phyloP scores from a whole-genome alignment of 2,888 invertebrate species.

The Dasypogon diadema region DNA sequence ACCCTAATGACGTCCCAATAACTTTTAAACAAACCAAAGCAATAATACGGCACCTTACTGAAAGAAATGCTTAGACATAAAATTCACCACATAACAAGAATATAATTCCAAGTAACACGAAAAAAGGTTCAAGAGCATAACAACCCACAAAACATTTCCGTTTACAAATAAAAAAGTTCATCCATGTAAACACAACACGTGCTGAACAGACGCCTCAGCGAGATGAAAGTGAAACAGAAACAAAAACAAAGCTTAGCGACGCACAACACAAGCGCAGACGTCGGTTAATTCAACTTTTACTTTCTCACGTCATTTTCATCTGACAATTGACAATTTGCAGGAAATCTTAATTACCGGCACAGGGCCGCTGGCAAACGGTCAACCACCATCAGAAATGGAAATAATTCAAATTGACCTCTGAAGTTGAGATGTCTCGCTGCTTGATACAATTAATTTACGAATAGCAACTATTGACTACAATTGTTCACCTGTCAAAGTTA shows the following conservation, averaged over 20 bases:
- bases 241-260: neutral
- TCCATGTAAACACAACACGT: neutral
- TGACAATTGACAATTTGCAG: conserved; percentile 45
- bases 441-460: neutral
- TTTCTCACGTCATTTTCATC: conserved; percentile 48
- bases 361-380: neutral
- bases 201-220: neutral
- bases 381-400: conserved; percentile 23
- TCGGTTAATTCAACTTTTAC: conserved; percentile 27
- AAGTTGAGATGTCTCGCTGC: neutral
- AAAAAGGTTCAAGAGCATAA: too few species aligned
- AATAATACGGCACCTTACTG: too few species aligned
- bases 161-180: neutral
- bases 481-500: neutral
- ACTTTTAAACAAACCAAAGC: too few species aligned
- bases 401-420: neutral
- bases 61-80: too few species aligned
- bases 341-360: conserved; percentile 42
- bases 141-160: too few species aligned
- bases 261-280: neutral
- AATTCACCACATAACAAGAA: too few species aligned
- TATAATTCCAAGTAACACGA: too few species aligned
- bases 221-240: neutral
- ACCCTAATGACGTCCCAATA: too few species aligned
- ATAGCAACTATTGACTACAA: neutral